Evolutionary conservation across 2,113 vertebrate genomes (phyloP).

Genomic region (Pampusana beccarii): DNA sequence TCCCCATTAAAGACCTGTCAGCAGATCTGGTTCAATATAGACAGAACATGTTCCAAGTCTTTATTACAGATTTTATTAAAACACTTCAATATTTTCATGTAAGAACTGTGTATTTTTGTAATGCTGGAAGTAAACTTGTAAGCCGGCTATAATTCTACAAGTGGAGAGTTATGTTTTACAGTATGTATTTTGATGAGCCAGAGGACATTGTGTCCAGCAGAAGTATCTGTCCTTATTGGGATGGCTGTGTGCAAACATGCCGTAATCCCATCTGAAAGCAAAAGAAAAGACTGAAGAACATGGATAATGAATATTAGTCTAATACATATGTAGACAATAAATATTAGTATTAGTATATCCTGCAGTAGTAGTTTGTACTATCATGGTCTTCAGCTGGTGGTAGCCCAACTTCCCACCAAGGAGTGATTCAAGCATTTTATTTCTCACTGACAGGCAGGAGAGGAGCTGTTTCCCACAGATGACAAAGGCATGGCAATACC

Average conservation of each 20-base stretch:
- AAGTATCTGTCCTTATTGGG: not conserved
- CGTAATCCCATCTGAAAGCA: not conserved
- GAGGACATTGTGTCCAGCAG: not conserved
- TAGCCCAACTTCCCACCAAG: not conserved
- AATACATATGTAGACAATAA: not conserved
- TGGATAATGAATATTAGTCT: not conserved
- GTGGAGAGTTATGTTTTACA: not conserved
- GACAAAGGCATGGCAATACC: constrained; percentile 74
- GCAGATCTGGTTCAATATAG: not conserved
- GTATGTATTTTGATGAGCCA: not conserved
- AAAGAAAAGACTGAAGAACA: not conserved
- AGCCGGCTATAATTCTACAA: not conserved
- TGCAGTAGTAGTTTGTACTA: not conserved
- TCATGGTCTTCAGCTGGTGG: not conserved
- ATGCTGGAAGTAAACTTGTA: not conserved
- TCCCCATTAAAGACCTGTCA: not conserved
- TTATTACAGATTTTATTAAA: not conserved
- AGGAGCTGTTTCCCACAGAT: constrained; percentile 80
- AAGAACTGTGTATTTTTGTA: not conserved
- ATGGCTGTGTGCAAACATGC: not conserved
- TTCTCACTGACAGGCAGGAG: constrained; percentile 74
- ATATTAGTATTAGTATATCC: not conserved
- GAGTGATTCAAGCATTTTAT: not conserved
- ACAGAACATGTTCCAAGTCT: not conserved
- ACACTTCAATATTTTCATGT: not conserved